Conservation (phyloP, 2,888 invertebrate species). For the Drosophila suboccidentalis region DNA sequence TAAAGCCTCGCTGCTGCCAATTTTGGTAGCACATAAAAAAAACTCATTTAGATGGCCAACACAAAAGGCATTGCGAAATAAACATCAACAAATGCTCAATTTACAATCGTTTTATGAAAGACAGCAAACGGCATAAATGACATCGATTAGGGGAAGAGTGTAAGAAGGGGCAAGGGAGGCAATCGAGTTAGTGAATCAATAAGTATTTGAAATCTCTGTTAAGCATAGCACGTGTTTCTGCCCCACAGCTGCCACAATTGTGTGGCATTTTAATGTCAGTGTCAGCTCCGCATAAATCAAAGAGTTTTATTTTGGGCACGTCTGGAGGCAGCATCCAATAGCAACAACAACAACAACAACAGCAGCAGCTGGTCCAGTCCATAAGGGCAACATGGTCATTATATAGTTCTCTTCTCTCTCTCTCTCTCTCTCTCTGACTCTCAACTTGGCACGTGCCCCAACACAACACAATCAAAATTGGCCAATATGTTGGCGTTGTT, state of each 20-base stretch:
- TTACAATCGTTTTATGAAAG: slow-evolving; percentile 1
- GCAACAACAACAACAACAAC: neutral
- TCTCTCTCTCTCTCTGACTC: neutral
- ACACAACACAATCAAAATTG: slow-evolving; percentile 37
- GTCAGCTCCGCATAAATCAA: slow-evolving; percentile 42
- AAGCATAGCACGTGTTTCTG: slow-evolving; percentile 24
- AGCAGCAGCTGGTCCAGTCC: slow-evolving; percentile 36
- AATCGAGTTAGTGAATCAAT: slow-evolving; percentile 30
- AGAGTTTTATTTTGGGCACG: slow-evolving; percentile 45
- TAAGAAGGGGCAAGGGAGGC: neutral
- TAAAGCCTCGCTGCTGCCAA: slow-evolving; percentile 59
- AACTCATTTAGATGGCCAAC: slow-evolving; percentile 55
- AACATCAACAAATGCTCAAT: slow-evolving; percentile 43
- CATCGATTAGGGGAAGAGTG: neutral
- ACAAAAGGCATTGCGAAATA: slow-evolving; percentile 56
- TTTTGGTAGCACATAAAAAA: slow-evolving; percentile 61
- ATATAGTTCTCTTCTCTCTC: neutral
- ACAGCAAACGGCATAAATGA: slow-evolving; percentile 7
- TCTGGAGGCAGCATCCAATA: slow-evolving; percentile 16
- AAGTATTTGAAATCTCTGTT: slow-evolving; percentile 19
- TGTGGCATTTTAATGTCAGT: slow-evolving; percentile 51
- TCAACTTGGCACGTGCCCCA: slow-evolving; percentile 64
- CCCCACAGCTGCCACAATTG: slow-evolving; percentile 35
- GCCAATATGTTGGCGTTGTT: slow-evolving; percentile 51
- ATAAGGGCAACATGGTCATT: slow-evolving; percentile 22